Percentiles rank a stretch among this genome's conserved stretches.
Evolutionary conservation across 2,113 vertebrate species (phyloP).

Genomic region (Phrynosoma platyrhinos): DNA sequence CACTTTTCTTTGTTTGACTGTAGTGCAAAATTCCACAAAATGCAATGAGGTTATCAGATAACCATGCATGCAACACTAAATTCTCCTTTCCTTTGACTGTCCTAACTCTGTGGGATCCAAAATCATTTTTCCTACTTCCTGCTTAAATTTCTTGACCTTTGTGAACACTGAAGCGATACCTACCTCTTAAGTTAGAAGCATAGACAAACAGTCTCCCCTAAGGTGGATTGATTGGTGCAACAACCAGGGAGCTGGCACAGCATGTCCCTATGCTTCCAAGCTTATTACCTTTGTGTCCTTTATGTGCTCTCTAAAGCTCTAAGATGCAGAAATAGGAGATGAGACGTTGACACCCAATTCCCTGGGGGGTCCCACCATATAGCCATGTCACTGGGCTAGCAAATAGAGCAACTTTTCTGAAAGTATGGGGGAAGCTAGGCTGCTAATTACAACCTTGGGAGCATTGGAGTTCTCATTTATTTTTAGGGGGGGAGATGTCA

Average conservation of each 20-base stretch:
- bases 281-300: constrained; percentile 4
- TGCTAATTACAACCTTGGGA: constrained; percentile 35
- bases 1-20: neutral
- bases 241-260: neutral
- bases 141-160: constrained; percentile 11
- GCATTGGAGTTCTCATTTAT: constrained; percentile 14
- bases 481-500: constrained; percentile 29
- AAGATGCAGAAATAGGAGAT: constrained; percentile 15
- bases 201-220: neutral
- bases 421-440: neutral
- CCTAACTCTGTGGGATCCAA: neutral
- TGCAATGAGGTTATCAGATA: neutral
- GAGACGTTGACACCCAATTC: constrained; percentile 22
- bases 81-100: neutral
- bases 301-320: neutral
- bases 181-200: constrained; percentile 15
- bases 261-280: neutral
- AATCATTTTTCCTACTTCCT: neutral
- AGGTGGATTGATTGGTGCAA: constrained; percentile 6
- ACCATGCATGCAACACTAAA: neutral
- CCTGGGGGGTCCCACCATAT: neutral
- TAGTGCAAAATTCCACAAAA: neutral
- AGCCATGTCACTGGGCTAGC: neutral
- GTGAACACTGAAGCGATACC: neutral
- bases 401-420: constrained; percentile 38